Evolutionary conservation across 2,888 invertebrate genomes (phyloP), one percentile per base, ranked within the genome.

Genomic region (Artemia sp.): DNA sequence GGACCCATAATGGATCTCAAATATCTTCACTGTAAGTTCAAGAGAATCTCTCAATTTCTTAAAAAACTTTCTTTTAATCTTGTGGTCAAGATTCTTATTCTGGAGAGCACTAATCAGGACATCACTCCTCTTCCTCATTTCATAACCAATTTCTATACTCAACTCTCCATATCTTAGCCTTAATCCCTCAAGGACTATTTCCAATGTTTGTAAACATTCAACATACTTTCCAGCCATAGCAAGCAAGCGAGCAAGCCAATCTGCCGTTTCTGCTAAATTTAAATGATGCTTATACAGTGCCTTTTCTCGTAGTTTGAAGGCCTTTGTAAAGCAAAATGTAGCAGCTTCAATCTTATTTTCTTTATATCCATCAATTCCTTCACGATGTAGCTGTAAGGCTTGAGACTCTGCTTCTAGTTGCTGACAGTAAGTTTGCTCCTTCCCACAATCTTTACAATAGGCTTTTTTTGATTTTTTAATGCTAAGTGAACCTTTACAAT

Each of bases 111-210:
- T 81, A 72, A 83, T 74, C 78, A 83, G 82, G 50, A 85, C 80
- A 73, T 86, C 85, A 0, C 84, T 81, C 24, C 85, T 79, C 75
- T 86, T 86, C 69, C 84, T 81, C 50, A 86, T 77, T 75, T 86
- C 86, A 72, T 85, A 82, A 0, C 83, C 84, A 52, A 85, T 79
- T 76, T 87, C 87, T 14, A 85, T 81, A 75, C 87, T 86, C 68
- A 81, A 81, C 0, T 79, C 78, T 0, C 87, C 87, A 76, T 82
- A 87, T 73, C 83, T 82, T 73, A 82, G 81, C 73, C 83, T 83
- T 10, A 84, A 78, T 24, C 82, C 82, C 52, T 80, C 78, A 5
- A 87, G 78, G 73, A 83, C 85, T 72, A 81, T 79, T 71, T 83
- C 81, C 38, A 87, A 74, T 73, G 78, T 79, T 6, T 75, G 73